These are phyloP conservation scores for Laothoe populi DNA, from an alignment of 2,888 invertebrate species.

Conservation along the genomic window DNA sequence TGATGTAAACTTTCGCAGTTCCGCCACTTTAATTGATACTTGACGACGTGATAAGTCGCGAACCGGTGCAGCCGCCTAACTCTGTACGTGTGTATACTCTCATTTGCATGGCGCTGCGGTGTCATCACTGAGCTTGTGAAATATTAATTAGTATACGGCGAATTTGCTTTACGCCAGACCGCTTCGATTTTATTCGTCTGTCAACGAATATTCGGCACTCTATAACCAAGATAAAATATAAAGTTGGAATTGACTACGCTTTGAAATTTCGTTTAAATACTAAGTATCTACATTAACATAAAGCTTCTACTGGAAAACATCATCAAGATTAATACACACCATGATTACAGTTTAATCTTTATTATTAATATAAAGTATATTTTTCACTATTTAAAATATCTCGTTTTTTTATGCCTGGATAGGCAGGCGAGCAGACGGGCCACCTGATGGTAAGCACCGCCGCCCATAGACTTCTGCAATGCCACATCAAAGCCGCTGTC, in stretches of 20 bases:
- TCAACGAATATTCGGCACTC: background rate
- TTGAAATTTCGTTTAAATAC: background rate
- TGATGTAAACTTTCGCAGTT: conserved; percentile 81
- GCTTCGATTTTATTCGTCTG: conserved; percentile 34
- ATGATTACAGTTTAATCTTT: too few relatives aligned
- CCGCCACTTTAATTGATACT: conserved; percentile 75
- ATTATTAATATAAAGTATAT: too few relatives aligned
- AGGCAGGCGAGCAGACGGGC: too few relatives aligned
- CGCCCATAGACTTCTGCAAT: too few relatives aligned
- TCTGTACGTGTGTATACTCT: conserved; percentile 52
- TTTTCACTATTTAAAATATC: too few relatives aligned
- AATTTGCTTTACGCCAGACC: conserved; percentile 56
- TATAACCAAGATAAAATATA: background rate
- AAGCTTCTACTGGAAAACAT: background rate
- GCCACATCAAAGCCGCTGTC: too few relatives aligned
- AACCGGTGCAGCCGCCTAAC: conserved; percentile 55
- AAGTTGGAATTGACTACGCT: background rate
- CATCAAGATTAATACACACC: conserved; percentile 8
- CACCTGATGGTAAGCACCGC: too few relatives aligned
- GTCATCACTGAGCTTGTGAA: conserved; percentile 62
- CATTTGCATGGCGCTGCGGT: conserved; percentile 62
- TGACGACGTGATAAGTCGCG: conserved; percentile 61
- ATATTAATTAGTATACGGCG: conserved; percentile 67
- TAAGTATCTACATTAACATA: background rate
- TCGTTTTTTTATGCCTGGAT: too few relatives aligned